Conservation (phyloP, 2,888 invertebrate species). For the Yponomeuta plumbellus region DNA sequence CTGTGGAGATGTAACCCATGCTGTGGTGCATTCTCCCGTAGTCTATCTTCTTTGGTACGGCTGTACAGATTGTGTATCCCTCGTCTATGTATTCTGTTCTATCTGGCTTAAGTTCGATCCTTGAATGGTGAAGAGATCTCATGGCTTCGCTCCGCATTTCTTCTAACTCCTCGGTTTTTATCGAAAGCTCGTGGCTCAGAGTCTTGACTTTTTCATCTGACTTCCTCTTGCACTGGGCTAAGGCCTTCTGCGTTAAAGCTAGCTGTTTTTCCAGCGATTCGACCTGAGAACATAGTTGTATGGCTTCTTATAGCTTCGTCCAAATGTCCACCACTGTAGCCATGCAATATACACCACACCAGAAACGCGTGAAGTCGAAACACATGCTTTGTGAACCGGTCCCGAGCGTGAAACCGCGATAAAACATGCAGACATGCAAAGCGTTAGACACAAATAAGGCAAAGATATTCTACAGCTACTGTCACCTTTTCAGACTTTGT, state of each 20-base stretch:
- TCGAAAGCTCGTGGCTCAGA: constrained; percentile 76
- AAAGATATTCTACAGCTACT: neutral
- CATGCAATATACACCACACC: constrained; percentile 44
- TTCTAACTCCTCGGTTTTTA: constrained; percentile 71
- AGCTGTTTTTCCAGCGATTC: constrained; percentile 78
- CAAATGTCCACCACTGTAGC: constrained; percentile 25
- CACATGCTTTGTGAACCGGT: constrained; percentile 52
- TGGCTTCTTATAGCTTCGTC: constrained; percentile 58
- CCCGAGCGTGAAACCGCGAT: constrained; percentile 20
- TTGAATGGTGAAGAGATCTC: constrained; percentile 61
- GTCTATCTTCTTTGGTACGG: constrained; percentile 67
- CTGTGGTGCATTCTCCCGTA: constrained; percentile 69
- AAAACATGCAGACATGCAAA: constrained; percentile 29
- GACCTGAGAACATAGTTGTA: constrained; percentile 65
- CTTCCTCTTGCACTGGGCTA: constrained; percentile 72
- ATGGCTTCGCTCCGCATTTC: constrained; percentile 64
- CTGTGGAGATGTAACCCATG: constrained; percentile 65
- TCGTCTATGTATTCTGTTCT: constrained; percentile 67
- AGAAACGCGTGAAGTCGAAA: constrained; percentile 25
- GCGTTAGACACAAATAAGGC: constrained; percentile 32
- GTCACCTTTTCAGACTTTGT: neutral
- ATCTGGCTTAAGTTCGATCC: constrained; percentile 64
- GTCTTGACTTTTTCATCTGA: constrained; percentile 75
- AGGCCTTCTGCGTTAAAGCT: constrained; percentile 68
- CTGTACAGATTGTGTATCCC: constrained; percentile 66